phyloP scores from a whole-genome alignment of 2,797 vertebrate species.

The Taenioides sp. region DNA sequence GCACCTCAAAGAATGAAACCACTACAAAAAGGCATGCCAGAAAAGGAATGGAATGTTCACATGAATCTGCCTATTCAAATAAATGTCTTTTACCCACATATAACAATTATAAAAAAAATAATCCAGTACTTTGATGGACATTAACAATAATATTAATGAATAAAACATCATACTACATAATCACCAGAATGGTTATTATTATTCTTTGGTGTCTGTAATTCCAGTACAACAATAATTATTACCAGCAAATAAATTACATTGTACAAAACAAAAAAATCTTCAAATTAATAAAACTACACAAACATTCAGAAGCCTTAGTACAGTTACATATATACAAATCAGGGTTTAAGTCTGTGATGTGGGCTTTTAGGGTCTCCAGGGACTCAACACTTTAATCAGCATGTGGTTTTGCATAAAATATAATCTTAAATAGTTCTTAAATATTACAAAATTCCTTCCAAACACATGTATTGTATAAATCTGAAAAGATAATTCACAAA shows the following conservation, averaged over 20 bases:
- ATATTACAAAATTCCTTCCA: conserved; percentile 81
- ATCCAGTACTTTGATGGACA: conserved; percentile 15
- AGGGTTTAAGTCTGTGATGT: conserved; percentile 78
- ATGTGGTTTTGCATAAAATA: conserved; percentile 84
- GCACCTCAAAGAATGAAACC: conserved; percentile 78
- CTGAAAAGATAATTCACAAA: conserved; percentile 67
- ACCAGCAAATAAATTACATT: conserved; percentile 98
- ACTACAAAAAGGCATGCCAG: conserved; percentile 91
- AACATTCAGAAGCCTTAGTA: conserved; percentile 90
- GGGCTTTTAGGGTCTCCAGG: conserved; percentile 89
- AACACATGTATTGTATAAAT: conserved; percentile 77
- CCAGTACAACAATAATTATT: conserved; percentile 77
- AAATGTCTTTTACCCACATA: conserved; percentile 83
- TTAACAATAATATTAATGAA: conserved; percentile 26
- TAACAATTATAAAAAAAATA: conserved; percentile 59
- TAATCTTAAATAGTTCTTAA: conserved; percentile 85
- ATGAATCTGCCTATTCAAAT: conserved; percentile 96
- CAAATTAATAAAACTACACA: conserved; percentile 87
- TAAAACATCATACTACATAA: conserved; percentile 79
- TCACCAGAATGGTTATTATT: conserved; percentile 91
- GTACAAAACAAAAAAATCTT: conserved; percentile 92
- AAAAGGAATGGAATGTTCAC: conserved; percentile 81
- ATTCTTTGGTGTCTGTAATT: conserved; percentile 98
- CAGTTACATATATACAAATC: conserved; percentile 89
- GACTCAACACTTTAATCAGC: conserved; percentile 86